Percentiles rank a stretch among this genome's conserved stretches.
Conservation (phyloP, 1,140 invertebrate genomes). For the Leucophenga varia region DNA sequence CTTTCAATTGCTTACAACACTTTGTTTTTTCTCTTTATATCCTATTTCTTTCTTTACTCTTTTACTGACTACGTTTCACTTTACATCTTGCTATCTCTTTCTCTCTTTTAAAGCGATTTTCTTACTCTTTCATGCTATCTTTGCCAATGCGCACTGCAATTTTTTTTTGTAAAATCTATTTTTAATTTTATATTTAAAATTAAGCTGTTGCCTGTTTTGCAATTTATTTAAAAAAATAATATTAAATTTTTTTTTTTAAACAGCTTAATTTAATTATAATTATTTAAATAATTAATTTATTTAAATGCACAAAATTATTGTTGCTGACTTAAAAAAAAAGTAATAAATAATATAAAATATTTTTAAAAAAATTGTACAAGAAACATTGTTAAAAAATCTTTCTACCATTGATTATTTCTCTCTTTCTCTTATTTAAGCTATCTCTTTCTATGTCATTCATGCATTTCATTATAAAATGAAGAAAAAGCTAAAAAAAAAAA, state of each 20-base stretch:
- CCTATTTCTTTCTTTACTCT: not conserved
- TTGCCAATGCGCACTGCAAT: conserved; percentile 41
- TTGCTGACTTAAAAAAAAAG: not conserved
- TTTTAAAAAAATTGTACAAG: too few relatives aligned
- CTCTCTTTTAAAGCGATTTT: too few relatives aligned
- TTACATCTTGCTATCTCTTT: not conserved
- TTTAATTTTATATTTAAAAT: too few relatives aligned
- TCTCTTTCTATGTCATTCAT: conserved; percentile 46
- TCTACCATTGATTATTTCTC: not conserved
- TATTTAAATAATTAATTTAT: not conserved
- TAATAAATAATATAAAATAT: too few relatives aligned
- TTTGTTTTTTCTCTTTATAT: conserved; percentile 26
- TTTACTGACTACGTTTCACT: not conserved
- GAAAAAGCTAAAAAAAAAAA: conserved; percentile 54
- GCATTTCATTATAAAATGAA: conserved; percentile 55
- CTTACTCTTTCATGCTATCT: too few relatives aligned
- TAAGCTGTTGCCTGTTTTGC: too few relatives aligned
- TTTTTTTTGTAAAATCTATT: conserved; percentile 30
- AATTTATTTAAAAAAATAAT: too few relatives aligned
- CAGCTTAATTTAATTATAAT: not conserved
- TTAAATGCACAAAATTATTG: not conserved
- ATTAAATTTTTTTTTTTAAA: too few relatives aligned
- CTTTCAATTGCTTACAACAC: conserved; percentile 5
- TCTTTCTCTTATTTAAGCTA: not conserved
- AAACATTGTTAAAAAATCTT: too few relatives aligned